A percentile compares a stretch with the other conserved stretches of the same genome.
Conservation (phyloP, 2,113 vertebrate genomes). For the Psophia crepitans region DNA sequence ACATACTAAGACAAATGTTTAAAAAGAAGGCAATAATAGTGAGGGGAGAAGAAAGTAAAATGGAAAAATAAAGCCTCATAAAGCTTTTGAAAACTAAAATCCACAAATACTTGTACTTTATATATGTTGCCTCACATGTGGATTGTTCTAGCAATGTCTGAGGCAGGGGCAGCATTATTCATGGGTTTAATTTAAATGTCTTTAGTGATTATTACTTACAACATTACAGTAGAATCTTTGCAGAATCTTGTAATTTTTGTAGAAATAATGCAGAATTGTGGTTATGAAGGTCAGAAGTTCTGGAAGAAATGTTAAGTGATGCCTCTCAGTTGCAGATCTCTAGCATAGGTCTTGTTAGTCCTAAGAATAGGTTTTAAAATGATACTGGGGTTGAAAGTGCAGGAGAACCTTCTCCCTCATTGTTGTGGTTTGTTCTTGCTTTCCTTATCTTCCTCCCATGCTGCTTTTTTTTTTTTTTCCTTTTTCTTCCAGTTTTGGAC, state of each 20-base stretch:
- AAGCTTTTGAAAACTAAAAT: background rate
- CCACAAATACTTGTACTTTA: background rate
- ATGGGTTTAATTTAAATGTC: background rate
- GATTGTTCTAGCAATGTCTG: background rate
- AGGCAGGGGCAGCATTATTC: background rate
- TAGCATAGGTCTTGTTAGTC: background rate
- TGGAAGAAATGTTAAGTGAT: background rate
- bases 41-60: background rate
- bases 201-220: background rate
- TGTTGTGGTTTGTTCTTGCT: background rate
- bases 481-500: background rate
- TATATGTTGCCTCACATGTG: background rate
- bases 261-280: background rate
- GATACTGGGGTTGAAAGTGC: background rate
- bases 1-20: background rate
- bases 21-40: background rate
- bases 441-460: background rate
- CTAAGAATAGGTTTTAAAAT: background rate
- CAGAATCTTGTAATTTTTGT: background rate
- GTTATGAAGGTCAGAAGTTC: background rate
- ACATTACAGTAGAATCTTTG: background rate
- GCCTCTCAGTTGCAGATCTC: background rate
- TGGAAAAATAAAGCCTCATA: background rate
- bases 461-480: background rate
- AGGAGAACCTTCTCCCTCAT: background rate